A percentile compares a stretch with the other conserved stretches of the same genome.
Evolutionary conservation across 2,888 invertebrate genomes (phyloP).

Genomic region (Pollenia labialis): DNA sequence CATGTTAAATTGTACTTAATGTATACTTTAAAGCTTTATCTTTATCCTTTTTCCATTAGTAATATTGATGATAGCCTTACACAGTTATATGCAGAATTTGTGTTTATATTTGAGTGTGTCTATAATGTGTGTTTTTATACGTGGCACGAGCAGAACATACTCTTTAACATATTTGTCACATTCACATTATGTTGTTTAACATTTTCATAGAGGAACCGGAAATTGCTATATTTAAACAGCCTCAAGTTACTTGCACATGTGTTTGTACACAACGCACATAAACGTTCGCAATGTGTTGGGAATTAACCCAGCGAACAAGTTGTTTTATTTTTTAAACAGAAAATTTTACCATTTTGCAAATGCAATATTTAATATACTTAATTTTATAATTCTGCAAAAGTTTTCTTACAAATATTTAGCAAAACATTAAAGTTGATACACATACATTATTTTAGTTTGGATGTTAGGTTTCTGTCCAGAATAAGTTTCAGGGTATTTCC

Average conservation of each 20-base stretch:
- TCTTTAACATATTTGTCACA: conserved; percentile 14
- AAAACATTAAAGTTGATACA: too few species aligned
- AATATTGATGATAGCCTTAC: conserved; percentile 68
- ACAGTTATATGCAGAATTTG: conserved; percentile 3
- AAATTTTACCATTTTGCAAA: too few species aligned
- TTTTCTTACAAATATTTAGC: too few species aligned
- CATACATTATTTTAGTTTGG: too few species aligned
- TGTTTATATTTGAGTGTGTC: not conserved
- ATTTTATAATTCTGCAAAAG: too few species aligned
- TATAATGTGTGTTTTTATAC: not conserved
- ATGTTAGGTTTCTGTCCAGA: too few species aligned
- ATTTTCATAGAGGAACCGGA: conserved; percentile 64
- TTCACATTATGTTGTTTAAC: conserved; percentile 43
- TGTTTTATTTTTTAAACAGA: not conserved
- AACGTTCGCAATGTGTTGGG: conserved; percentile 60
- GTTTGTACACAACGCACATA: conserved; percentile 42
- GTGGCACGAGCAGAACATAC: not conserved
- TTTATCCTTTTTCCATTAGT: conserved; percentile 74
- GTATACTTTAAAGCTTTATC: conserved; percentile 70
- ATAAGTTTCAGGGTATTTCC: too few species aligned
- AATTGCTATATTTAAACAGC: conserved; percentile 58
- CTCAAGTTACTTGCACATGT: conserved; percentile 39
- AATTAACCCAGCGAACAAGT: conserved; percentile 6
- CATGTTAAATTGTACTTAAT: conserved; percentile 54
- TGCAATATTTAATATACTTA: too few species aligned